Evolutionary conservation across 2,797 vertebrate species (phyloP).

Genomic region (Menidia menidia): DNA sequence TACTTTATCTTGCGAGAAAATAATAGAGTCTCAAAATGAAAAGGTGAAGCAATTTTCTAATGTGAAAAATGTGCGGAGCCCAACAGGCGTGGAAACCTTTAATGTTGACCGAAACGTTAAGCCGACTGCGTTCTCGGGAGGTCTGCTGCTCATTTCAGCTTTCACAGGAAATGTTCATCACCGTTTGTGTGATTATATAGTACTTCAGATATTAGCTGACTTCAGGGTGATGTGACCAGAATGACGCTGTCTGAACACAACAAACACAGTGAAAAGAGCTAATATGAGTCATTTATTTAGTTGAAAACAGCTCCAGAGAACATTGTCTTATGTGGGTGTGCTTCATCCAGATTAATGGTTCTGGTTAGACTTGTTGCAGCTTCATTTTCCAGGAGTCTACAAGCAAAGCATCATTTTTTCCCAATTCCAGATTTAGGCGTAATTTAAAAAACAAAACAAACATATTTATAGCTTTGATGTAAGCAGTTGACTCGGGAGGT

Average conservation of each 20-base stretch:
- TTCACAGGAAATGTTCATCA: not conserved
- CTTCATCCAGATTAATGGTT: not conserved
- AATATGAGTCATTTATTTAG: not conserved
- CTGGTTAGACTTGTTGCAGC: not conserved
- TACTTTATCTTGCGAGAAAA: conserved; percentile 52
- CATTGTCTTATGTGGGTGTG: not conserved
- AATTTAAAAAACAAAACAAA: no score
- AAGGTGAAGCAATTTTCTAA: conserved; percentile 43
- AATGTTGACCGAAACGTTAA: conserved; percentile 23
- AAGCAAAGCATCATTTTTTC: not conserved
- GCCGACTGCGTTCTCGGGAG: conserved; percentile 16
- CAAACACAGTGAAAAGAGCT: no score
- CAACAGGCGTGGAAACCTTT: conserved; percentile 34
- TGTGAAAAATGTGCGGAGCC: conserved; percentile 33
- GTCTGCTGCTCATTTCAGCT: conserved; percentile 7
- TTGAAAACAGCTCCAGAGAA: not conserved
- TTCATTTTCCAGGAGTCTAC: not conserved
- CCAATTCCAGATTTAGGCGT: no score
- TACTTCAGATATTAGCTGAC: not conserved
- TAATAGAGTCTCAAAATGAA: conserved; percentile 34
- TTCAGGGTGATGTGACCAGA: not conserved
- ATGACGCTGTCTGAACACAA: not conserved
- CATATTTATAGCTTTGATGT: no score
- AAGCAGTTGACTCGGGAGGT: not conserved
- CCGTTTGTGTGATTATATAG: not conserved